phyloP scores from a whole-genome alignment of 2,888 invertebrate species.

The Sesia apiformis region DNA sequence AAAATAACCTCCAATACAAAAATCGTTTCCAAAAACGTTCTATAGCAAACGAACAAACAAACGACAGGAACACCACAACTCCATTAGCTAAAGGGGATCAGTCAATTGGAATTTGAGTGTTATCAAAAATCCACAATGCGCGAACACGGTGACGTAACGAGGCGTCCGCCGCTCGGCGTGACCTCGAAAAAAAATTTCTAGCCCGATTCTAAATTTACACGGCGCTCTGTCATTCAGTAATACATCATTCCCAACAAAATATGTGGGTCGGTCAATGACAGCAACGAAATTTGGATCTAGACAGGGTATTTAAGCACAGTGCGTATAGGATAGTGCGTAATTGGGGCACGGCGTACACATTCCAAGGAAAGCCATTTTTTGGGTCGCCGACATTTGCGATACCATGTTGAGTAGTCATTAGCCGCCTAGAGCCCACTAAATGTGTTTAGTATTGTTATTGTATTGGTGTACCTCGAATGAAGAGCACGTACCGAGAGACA shows the following conservation, averaged over 20 bases:
- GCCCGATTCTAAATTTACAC: slow-evolving; percentile 50
- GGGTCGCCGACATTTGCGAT: slow-evolving; percentile 6
- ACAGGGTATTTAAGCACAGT: slow-evolving; percentile 18
- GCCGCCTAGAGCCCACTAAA: too few species aligned
- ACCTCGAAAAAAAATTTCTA: slow-evolving; percentile 51
- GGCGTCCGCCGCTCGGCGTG: slow-evolving; percentile 16
- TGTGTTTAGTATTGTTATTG: too few species aligned
- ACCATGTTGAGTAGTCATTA: background rate
- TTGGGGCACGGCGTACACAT: slow-evolving; percentile 11
- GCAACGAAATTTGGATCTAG: slow-evolving; percentile 26
- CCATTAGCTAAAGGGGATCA: too few species aligned
- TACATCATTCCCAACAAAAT: slow-evolving; percentile 45
- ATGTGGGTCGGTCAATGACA: slow-evolving; percentile 65
- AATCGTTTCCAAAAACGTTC: too few species aligned
- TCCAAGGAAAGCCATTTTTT: slow-evolving; percentile 6
- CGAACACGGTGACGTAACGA: too few species aligned
- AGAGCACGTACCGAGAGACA: too few species aligned
- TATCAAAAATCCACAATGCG: too few species aligned
- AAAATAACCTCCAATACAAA: too few species aligned
- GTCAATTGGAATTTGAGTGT: too few species aligned
- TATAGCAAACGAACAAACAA: too few species aligned
- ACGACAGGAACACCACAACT: too few species aligned
- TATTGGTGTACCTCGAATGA: too few species aligned
- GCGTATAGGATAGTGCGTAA: slow-evolving; percentile 25
- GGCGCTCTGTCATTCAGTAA: slow-evolving; percentile 43